A percentile compares a stretch with the other conserved stretches of the same genome.
Evolutionary conservation across 2,888 invertebrate genomes (phyloP).

Genomic region (Branchipolynoe longqiensis): DNA sequence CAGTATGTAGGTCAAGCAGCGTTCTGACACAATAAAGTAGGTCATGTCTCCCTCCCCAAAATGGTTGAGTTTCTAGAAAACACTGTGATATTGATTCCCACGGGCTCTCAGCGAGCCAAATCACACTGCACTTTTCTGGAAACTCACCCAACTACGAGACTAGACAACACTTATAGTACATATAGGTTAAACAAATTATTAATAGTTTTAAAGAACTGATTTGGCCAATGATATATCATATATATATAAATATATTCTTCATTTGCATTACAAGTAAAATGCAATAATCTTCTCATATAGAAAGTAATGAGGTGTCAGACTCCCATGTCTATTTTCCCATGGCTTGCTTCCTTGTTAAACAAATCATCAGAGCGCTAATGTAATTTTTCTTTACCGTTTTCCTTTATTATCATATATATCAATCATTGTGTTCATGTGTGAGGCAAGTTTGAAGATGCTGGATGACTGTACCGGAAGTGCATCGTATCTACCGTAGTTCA

Average conservation of each 20-base stretch:
- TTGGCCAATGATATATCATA: no score
- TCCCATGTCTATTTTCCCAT: neutral
- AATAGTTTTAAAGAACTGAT: no score
- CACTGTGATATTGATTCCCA: constrained; percentile 16
- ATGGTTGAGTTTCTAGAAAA: constrained; percentile 40
- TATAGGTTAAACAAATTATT: no score
- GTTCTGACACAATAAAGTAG: no score
- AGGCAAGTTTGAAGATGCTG: constrained; percentile 31
- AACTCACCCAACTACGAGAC: no score
- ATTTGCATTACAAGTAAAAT: no score
- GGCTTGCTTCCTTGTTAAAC: neutral
- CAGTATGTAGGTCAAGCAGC: neutral
- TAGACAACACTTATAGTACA: no score
- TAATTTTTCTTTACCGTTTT: no score
- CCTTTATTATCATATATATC: neutral
- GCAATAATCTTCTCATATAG: no score
- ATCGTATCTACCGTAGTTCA: constrained; percentile 22
- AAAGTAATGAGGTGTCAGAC: constrained; percentile 33
- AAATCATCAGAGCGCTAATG: neutral
- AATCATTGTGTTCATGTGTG: constrained; percentile 15
- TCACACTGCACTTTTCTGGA: no score
- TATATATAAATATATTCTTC: no score
- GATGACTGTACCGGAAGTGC: neutral
- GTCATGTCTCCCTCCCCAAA: no score
- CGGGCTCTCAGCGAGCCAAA: neutral